Percentiles rank a stretch among this genome's conserved stretches.
Evolutionary conservation across 2,888 invertebrate genomes (phyloP).

Genomic region (Metacarcinus magister): DNA sequence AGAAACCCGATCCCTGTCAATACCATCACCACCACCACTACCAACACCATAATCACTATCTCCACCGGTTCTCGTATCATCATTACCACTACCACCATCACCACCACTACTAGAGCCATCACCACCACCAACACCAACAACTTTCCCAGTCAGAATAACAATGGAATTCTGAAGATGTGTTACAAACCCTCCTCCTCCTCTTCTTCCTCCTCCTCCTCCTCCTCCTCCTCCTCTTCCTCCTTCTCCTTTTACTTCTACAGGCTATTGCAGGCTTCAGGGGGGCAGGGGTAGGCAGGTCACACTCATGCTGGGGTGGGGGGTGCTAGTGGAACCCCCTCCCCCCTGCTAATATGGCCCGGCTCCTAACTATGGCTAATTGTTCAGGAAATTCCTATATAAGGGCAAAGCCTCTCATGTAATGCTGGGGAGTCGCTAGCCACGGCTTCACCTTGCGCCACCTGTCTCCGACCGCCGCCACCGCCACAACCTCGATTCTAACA

Average conservation of each 20-base stretch:
- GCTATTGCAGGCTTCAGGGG: slow-evolving; percentile 9
- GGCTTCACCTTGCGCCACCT: slow-evolving; percentile 59
- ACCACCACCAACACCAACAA: slow-evolving; percentile 31
- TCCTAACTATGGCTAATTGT: slow-evolving; percentile 70
- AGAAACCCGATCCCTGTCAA: not conserved
- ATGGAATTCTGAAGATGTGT: slow-evolving; percentile 32
- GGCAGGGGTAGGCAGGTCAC: not conserved
- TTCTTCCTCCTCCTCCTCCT: not conserved
- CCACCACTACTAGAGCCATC: not conserved
- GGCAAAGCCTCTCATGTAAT: slow-evolving; percentile 69
- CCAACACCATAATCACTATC: not conserved
- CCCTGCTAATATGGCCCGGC: slow-evolving; percentile 57
- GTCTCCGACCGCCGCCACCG: not conserved
- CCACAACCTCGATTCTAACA: not conserved
- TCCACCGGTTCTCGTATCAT: not conserved
- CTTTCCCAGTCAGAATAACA: slow-evolving; percentile 28
- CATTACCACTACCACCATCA: not conserved
- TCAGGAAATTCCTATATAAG: slow-evolving; percentile 78
- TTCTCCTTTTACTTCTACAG: slow-evolving; percentile 13
- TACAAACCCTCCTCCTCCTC: not conserved
- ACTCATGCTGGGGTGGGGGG: not conserved
- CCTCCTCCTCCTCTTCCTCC: not conserved
- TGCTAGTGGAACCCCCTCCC: not conserved
- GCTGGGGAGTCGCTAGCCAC: slow-evolving; percentile 56
- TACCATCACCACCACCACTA: not conserved